Conservation (phyloP, 2,888 invertebrate species). For the Papilio gigon region DNA sequence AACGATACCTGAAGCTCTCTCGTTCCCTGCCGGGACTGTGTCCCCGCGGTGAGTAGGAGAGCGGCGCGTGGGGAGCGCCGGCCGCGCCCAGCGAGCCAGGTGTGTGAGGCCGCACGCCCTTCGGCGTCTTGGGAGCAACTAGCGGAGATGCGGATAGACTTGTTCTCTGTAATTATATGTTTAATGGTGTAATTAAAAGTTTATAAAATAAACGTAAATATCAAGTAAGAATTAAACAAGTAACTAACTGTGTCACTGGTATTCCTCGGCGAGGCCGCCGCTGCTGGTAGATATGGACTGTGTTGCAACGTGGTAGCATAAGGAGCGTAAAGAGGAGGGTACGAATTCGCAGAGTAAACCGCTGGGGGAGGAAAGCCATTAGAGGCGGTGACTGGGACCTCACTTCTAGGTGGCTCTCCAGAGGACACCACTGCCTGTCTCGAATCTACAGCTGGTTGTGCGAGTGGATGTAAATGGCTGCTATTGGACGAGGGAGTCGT, state of each 20-base stretch:
- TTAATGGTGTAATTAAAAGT: conserved; percentile 6
- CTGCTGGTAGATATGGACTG: conserved; percentile 87
- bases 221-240: no score
- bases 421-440: conserved; percentile 60
- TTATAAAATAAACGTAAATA: neutral
- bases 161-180: conserved; percentile 66
- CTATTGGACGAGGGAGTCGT: conserved; percentile 58
- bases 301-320: conserved; percentile 88
- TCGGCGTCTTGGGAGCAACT: conserved; percentile 78
- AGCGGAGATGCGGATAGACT: conserved; percentile 77
- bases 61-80: conserved; percentile 65
- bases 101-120: conserved; percentile 76
- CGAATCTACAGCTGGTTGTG: conserved; percentile 67
- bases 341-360: conserved; percentile 84
- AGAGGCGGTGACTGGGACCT: conserved; percentile 79
- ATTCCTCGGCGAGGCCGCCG: conserved; percentile 84
- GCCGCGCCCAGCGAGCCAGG: conserved; percentile 74
- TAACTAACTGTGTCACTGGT: conserved; percentile 79
- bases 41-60: conserved; percentile 88
- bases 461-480: conserved; percentile 64
- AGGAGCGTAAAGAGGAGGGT: conserved; percentile 89
- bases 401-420: conserved; percentile 78
- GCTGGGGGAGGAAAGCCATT: conserved; percentile 85
- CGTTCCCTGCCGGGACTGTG: conserved; percentile 91
- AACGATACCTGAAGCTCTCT: conserved; percentile 90